phyloP scores from a whole-genome alignment of 2,113 vertebrate genomes.

The Mormyrus lacerda region DNA sequence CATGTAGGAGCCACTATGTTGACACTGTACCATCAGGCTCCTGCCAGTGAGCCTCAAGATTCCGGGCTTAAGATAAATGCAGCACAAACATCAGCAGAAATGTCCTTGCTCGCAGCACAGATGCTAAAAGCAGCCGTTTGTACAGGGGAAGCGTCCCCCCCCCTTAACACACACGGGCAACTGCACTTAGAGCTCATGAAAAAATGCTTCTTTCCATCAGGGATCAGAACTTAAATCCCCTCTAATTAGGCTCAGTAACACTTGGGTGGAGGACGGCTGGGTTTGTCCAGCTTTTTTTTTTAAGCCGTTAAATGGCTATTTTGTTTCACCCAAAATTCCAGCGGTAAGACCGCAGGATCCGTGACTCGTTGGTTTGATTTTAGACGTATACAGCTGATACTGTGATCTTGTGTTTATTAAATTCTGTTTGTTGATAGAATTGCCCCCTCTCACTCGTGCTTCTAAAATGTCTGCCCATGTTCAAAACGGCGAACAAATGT shows the following conservation, averaged over 20 bases:
- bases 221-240: constrained; percentile 22
- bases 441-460: neutral
- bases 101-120: neutral
- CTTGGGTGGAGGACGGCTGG: neutral
- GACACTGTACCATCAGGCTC: neutral
- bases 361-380: neutral
- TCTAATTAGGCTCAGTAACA: constrained; percentile 32
- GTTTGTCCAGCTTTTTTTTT: constrained; percentile 14
- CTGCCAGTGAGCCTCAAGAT: neutral
- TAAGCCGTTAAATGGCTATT: neutral
- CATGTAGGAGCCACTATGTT: neutral
- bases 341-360: neutral
- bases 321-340: neutral
- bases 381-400: neutral
- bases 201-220: neutral
- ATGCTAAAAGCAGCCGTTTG: neutral
- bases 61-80: neutral
- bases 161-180: neutral
- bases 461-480: neutral
- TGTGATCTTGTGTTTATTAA: too few species aligned
- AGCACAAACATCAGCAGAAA: neutral
- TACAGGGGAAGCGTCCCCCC: neutral
- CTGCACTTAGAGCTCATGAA: neutral
- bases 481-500: neutral
- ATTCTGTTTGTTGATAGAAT: too few species aligned